Evolutionary conservation across 92 coral and sea anemone genomes (phyloP).

Genomic region (Phenganax marumi): DNA sequence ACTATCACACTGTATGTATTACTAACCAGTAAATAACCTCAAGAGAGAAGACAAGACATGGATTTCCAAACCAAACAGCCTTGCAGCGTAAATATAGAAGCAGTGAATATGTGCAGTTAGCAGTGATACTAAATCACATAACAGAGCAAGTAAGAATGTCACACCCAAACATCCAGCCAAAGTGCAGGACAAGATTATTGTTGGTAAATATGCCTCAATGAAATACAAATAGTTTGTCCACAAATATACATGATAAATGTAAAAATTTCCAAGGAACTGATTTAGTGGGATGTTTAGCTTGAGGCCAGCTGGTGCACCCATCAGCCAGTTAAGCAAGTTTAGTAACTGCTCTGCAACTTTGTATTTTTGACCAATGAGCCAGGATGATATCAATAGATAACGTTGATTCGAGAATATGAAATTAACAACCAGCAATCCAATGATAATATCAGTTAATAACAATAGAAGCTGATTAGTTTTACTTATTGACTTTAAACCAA

Average conservation of each 20-base stretch:
- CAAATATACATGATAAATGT: slow-evolving; percentile 75
- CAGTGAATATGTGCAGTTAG: slow-evolving; percentile 89
- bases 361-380: slow-evolving; percentile 65
- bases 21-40: slow-evolving; percentile 90
- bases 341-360: slow-evolving; percentile 64
- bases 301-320: slow-evolving; percentile 90
- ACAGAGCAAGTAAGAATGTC: slow-evolving; percentile 76
- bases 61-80: slow-evolving; percentile 78
- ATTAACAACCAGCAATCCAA: slow-evolving; percentile 64
- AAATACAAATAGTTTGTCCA: slow-evolving; percentile 82
- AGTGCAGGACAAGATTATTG: slow-evolving; percentile 66
- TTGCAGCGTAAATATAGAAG: slow-evolving; percentile 96
- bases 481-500: background rate
- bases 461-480: slow-evolving; percentile 17
- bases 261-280: slow-evolving; percentile 79
- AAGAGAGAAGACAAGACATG: slow-evolving; percentile 70
- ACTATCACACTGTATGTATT: background rate
- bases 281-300: slow-evolving; percentile 81
- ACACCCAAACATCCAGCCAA: slow-evolving; percentile 81
- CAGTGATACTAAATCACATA: slow-evolving; percentile 77
- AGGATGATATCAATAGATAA: slow-evolving; percentile 47
- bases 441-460: slow-evolving; percentile 58
- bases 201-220: slow-evolving; percentile 73
- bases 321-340: slow-evolving; percentile 75
- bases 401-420: slow-evolving; percentile 53